A percentile compares a stretch with the other conserved stretches of the same genome.
Evolutionary conservation across 2,888 invertebrate genomes (phyloP).

Genomic region (Pollenia labialis): DNA sequence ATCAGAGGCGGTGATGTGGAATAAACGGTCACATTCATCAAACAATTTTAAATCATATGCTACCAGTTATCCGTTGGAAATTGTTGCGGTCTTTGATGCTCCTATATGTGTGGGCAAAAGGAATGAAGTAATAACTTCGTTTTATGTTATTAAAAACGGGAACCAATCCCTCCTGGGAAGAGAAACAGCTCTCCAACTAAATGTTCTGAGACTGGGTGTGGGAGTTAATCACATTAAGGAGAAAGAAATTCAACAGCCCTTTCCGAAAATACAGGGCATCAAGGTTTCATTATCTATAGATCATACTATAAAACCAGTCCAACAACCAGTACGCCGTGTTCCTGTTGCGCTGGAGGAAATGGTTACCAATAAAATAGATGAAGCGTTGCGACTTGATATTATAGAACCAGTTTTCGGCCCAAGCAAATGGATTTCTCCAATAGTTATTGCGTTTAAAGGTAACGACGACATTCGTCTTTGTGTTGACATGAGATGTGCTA

Average conservation of each 20-base stretch:
- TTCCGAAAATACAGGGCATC: constrained; percentile 77
- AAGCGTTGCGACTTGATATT: constrained; percentile 72
- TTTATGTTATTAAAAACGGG: constrained; percentile 69
- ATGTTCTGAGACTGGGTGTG: constrained; percentile 64
- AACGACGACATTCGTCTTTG: constrained; percentile 57
- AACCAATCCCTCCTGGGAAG: constrained; percentile 70
- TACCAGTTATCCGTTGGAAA: constrained; percentile 45
- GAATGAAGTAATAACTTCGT: constrained; percentile 51
- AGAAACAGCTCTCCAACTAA: constrained; percentile 66
- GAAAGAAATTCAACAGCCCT: constrained; percentile 31
- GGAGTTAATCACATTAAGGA: constrained; percentile 52
- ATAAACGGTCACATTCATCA: constrained; percentile 50
- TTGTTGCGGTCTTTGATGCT: constrained; percentile 61
- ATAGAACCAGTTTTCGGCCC: constrained; percentile 59
- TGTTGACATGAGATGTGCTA: constrained; percentile 56
- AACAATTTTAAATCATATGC: constrained; percentile 65
- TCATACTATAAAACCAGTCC: constrained; percentile 74
- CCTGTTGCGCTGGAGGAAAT: constrained; percentile 75
- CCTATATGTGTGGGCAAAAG: constrained; percentile 46
- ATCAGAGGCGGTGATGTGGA: constrained; percentile 49
- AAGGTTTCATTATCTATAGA: constrained; percentile 58
- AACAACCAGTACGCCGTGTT: constrained; percentile 76
- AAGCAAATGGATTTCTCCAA: constrained; percentile 79
- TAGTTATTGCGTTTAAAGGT: constrained; percentile 60
- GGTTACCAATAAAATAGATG: constrained; percentile 68